A percentile compares a stretch with the other conserved stretches of the same genome.
Conservation (phyloP, 2,888 invertebrate species). For the Chrysodeixis includens region DNA sequence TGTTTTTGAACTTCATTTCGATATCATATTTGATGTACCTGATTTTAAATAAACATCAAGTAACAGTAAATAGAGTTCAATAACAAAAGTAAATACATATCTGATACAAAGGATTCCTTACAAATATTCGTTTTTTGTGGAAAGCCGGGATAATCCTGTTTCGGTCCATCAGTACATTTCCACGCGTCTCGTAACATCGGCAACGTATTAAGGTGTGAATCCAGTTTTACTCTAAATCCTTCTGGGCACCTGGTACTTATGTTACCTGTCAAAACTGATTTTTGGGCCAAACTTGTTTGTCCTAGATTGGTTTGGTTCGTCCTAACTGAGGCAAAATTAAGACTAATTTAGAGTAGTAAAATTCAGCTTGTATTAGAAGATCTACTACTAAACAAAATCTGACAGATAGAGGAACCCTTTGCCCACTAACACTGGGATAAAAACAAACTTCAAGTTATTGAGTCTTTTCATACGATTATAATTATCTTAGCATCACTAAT, state of each 20-base stretch:
- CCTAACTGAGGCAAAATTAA: too few species aligned
- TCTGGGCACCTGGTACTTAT: slow-evolving; percentile 6
- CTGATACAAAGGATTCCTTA: slow-evolving; percentile 9
- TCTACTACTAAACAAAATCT: too few species aligned
- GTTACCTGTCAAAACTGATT: not conserved
- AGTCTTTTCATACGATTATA: too few species aligned
- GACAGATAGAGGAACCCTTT: too few species aligned
- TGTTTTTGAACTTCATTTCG: too few species aligned
- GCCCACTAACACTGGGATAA: too few species aligned
- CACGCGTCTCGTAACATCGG: slow-evolving; percentile 29
- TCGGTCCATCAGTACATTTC: slow-evolving; percentile 24
- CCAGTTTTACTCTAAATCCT: slow-evolving; percentile 17
- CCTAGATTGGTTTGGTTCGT: not conserved
- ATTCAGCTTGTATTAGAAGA: too few species aligned
- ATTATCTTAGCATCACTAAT: too few species aligned
- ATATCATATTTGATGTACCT: too few species aligned
- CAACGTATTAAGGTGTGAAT: slow-evolving; percentile 22
- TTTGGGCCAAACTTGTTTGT: not conserved
- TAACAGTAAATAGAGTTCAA: not conserved
- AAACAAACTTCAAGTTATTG: too few species aligned
- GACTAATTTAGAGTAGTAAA: too few species aligned
- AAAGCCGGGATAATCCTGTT: slow-evolving; percentile 30
- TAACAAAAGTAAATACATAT: slow-evolving; percentile 18
- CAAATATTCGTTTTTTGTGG: slow-evolving; percentile 28
- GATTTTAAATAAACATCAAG: not conserved